A percentile compares a stretch with the other conserved stretches of the same genome.
These are phyloP conservation scores for Hipposideros larvatus DNA, from an alignment of 2,797 vertebrate species.

Conservation along the genomic window DNA sequence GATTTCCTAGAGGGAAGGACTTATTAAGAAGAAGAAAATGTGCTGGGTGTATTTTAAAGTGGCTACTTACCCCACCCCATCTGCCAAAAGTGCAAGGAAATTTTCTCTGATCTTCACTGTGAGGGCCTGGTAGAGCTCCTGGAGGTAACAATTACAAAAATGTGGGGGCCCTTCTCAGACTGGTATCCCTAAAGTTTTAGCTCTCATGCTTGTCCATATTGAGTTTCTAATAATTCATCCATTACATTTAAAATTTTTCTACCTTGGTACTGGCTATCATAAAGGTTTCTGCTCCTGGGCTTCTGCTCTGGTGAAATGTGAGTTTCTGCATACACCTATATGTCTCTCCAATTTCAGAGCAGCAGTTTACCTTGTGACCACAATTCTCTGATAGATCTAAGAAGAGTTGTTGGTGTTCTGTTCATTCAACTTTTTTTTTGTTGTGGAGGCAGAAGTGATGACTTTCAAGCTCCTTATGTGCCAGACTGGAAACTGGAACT, in stretches of 20 bases:
- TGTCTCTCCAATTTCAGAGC: background rate
- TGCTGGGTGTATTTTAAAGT: too few relatives aligned
- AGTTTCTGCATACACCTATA: background rate
- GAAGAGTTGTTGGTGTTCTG: background rate
- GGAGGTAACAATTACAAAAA: background rate
- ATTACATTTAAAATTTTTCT: background rate
- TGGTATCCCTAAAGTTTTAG: background rate
- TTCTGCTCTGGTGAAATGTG: background rate
- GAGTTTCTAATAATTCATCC: background rate
- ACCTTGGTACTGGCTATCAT: background rate
- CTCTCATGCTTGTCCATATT: background rate
- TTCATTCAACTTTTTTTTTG: background rate
- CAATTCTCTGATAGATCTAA: background rate
- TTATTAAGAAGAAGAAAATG: too few relatives aligned
- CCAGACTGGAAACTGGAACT: background rate
- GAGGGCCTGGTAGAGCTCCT: background rate
- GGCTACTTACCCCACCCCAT: too few relatives aligned
- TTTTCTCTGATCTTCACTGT: too few relatives aligned
- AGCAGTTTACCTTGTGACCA: background rate
- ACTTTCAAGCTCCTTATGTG: background rate
- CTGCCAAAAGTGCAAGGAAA: background rate
- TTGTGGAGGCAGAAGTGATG: background rate
- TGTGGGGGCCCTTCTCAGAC: background rate
- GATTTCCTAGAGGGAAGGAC: too few relatives aligned
- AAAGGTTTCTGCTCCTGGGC: too few relatives aligned